phyloP scores from a whole-genome alignment of 2,797 vertebrate species.

The Enteromius argenteus region DNA sequence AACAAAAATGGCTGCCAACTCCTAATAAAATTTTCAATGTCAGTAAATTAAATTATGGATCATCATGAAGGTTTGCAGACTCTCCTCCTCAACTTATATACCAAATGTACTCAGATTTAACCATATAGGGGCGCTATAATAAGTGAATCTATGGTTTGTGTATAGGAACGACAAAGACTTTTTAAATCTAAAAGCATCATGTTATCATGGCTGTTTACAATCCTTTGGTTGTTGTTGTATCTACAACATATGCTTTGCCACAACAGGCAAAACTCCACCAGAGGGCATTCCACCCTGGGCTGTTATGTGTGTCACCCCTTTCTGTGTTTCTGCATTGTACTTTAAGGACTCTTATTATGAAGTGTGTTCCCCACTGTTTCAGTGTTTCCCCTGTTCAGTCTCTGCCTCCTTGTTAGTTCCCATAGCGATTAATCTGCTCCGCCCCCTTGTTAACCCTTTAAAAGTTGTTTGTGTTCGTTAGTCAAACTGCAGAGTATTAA shows the following conservation, averaged over 20 bases:
- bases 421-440: too few species aligned
- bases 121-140: neutral
- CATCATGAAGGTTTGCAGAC: neutral
- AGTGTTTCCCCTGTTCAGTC: too few species aligned
- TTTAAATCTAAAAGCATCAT: neutral
- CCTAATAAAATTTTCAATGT: neutral
- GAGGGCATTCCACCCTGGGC: too few species aligned
- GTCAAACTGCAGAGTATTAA: too few species aligned
- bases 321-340: too few species aligned
- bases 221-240: neutral
- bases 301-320: too few species aligned
- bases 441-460: too few species aligned
- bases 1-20: neutral
- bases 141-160: neutral
- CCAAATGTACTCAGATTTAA: neutral
- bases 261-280: neutral
- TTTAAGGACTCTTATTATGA: too few species aligned
- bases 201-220: neutral
- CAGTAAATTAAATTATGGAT: neutral
- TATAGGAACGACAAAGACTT: neutral
- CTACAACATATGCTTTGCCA: neutral
- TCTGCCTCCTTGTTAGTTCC: too few species aligned
- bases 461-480: too few species aligned
- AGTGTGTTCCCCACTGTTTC: too few species aligned
- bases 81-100: neutral